Base-by-base conservation (phyloP, 2,888 invertebrate genomes). In the Caenorhabditis wallacei region DNA sequence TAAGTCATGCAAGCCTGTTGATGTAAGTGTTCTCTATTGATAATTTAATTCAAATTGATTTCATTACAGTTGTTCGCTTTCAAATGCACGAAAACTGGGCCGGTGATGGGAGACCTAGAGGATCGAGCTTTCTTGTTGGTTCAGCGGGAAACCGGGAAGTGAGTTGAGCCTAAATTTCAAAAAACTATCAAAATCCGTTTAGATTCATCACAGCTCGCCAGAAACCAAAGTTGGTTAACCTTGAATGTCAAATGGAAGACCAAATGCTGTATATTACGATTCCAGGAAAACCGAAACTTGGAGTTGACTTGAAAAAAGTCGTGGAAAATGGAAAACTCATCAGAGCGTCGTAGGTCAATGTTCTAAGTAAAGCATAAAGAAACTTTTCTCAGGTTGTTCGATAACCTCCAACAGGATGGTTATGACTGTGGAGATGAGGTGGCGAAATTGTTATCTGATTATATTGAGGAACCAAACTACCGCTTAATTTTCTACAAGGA, bases 371-470 rank as follows among this genome's bases (percentile, higher is more conserved):
- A n/a, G n/a, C n/a, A n/a, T n/a, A n/a, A n/a, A n/a, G n/a, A n/a
- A n/a, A n/a, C n/a, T n/a, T n/a, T n/a, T n/a, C n/a, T n/a, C n/a
- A n/a, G n/a, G n/a, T 37, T 87, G 7, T 87, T 87, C 80, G 80
- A 84, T 8, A 75, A 82, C 11, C 40, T 74, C 13, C 56, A 80
- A 70, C 84, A 84, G 63, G 87, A 87, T 56, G 87, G 87, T 7
- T 82, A 64, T 43, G 87, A 87, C 51, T 87, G 87, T 70, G 87
- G 87, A 48, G 87, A 87, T 51, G 82, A 80, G 13, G 79, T 84
- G 13, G 72, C 75, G 1, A 37, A 74, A 10, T 16, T 85, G 54
- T 48, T 87, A 1, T 78, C 80, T 1, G 76, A 85, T 8, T 85
- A 74, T 54, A 56, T 85, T 4, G 80, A 82, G 11, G 86, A 86